Conservation (phyloP, 2,113 vertebrate species). For the Narcine bancroftii region DNA sequence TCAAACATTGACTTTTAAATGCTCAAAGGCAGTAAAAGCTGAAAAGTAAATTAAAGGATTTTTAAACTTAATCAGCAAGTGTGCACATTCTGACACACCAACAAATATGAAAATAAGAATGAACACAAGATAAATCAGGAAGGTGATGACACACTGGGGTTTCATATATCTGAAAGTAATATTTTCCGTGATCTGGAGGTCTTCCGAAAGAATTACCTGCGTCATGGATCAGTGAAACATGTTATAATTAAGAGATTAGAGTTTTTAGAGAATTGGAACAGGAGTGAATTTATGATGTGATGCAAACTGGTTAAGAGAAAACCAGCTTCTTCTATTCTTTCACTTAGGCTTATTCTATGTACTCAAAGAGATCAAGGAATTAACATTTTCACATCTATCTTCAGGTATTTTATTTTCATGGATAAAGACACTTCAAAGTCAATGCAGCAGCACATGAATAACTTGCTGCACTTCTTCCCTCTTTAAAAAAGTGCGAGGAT, state of each 20-base stretch:
- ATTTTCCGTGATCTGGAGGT: neutral
- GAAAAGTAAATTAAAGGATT: too few species aligned
- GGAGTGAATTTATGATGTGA: neutral
- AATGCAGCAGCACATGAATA: neutral
- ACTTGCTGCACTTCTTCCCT: neutral
- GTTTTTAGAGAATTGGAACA: neutral
- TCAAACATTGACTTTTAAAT: too few species aligned
- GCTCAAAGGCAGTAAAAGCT: too few species aligned
- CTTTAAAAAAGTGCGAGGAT: neutral
- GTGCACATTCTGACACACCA: neutral
- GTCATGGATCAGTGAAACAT: neutral
- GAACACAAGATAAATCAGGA: neutral
- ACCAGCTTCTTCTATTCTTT: neutral
- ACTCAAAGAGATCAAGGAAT: neutral
- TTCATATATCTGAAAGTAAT: neutral
- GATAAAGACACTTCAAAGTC: neutral
- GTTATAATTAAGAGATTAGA: neutral
- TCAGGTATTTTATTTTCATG: neutral
- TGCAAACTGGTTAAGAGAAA: neutral
- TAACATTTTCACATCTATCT: neutral
- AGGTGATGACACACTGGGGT: neutral
- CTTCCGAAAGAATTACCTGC: neutral
- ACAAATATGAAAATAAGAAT: neutral
- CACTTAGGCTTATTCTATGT: neutral
- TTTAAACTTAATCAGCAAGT: neutral